Evolutionary conservation across 2,888 invertebrate species (phyloP), one percentile per base, ranked within the genome.

Genomic region (Nesidiocoris tenuis): DNA sequence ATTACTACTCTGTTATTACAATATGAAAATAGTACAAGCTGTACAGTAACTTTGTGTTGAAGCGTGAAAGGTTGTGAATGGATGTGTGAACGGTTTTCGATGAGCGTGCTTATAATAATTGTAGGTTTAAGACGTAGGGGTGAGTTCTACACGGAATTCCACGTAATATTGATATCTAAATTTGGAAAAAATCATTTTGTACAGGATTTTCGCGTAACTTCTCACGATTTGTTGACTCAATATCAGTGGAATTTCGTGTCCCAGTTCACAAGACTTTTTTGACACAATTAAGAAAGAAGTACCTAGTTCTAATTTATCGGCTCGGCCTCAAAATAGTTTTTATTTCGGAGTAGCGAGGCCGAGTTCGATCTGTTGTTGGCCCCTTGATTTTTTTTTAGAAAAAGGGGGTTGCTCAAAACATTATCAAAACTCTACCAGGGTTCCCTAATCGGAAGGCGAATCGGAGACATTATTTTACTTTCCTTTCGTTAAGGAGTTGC

Each of bases 341-440:
- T 75, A 75, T 61, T 75, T 68, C 66, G 74, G 66, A 66, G 74
- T 75, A 75, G 74, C 65, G 70, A 63, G 64, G 68, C 25, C 59
- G 63, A 17, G 61, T 65, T 54, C 71, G 22, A 68, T 57, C 68
- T 55, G 57, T 70, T 75, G 67, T 68, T 72, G 72, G 72, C 65
- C 66, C 66, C 66, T 75, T 75, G 23, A 39, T 64, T 64, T 75
- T 65, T 65, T 19, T 7, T 7, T 39, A 39, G 24, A 65, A 65
- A 66, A 75, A 39, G 66, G 74, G 72, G 72, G 72, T 72, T 72
- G 72, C 72, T 72, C 72, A 72, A 68, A 72, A 72, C 72, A 72
- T 72, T 72, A 72, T 72, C 72, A 72, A 72, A 72, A 72, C 72
- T 72, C 72, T 22, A 39, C 72, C 72, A 54, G 72, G 61, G 18